phyloP scores from a whole-genome alignment of 2,113 vertebrate genomes.

The Pungitius pungitius region DNA sequence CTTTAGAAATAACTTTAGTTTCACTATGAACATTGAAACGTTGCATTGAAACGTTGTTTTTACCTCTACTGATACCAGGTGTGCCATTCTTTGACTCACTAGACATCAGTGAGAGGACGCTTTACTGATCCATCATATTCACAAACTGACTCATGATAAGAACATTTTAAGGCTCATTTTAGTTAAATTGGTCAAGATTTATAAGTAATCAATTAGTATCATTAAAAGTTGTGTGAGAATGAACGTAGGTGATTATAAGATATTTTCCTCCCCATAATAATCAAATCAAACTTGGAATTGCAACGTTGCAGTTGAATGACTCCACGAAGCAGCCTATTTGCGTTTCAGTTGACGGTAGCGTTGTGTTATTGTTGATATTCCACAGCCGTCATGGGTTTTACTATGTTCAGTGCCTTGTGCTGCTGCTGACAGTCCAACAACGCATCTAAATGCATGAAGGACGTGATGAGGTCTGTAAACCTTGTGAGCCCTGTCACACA shows the following conservation, averaged over 20 bases:
- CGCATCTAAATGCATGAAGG: slow-evolving; percentile 39
- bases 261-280: background rate
- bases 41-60: background rate
- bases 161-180: slow-evolving; percentile 9
- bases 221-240: background rate
- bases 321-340: background rate
- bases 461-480: slow-evolving; percentile 53
- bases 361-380: background rate
- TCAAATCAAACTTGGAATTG: background rate
- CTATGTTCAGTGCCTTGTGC: background rate
- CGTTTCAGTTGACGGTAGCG: background rate
- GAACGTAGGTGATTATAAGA: background rate
- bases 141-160: background rate
- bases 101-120: background rate
- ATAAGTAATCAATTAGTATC: background rate
- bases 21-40: background rate
- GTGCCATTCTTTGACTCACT: background rate
- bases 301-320: background rate
- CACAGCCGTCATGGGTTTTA: background rate
- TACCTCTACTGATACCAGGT: background rate
- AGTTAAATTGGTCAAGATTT: background rate
- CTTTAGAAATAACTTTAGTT: background rate
- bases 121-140: slow-evolving; percentile 1
- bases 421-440: slow-evolving; percentile 13
- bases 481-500: slow-evolving; percentile 34